Evolutionary conservation across 1,140 invertebrate genomes (phyloP), one percentile per base, ranked within the genome.

Genomic region (Arion vulgaris): DNA sequence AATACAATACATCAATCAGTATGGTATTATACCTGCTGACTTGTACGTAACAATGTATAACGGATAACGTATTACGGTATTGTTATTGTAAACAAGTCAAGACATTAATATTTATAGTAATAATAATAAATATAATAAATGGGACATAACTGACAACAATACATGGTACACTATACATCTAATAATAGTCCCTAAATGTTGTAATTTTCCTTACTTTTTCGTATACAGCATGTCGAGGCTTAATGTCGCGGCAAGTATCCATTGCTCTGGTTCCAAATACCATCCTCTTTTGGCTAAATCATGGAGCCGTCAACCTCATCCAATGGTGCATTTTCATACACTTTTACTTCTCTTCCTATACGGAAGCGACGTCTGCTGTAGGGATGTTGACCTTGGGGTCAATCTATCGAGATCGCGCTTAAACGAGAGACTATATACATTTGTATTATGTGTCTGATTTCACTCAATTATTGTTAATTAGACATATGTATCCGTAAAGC

Each of bases 301-400:
- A 77, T 34, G 71, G 74, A 39, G 45, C 68, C 28, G 32, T 66
- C 19, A 2, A 51, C 77, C 32, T 36, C 39, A 45, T 73, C 17
- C 77, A 79, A 28, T 5, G 38, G 57, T 68, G 34, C 53, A 79
- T 79, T 79, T 68, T 68, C 62, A 19, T 57, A 9, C 15, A 57
- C 51, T 57, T 68, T 68, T 77, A 62, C 19, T 77, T 34, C 71
- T 45, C 38, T 41, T 38, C 71, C 39, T 36, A 34, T 66, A 72
- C 81, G 81, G 81, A 82, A 82, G 72, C 72, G 81, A 62, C 34
- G 80, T 76, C 53, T 76, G 72, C 81, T 82, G 72, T 77, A 45
- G 26, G 51, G 81, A 75, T 76, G 72, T 66, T 76, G 51, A 76
- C 81, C 72, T 76, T 82, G 74, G 77, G 72, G 81, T 82, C 72